Evolutionary conservation across 1,140 invertebrate genomes (phyloP), one percentile per base, ranked within the genome.

Genomic region (Anoplolepis gracilipes): DNA sequence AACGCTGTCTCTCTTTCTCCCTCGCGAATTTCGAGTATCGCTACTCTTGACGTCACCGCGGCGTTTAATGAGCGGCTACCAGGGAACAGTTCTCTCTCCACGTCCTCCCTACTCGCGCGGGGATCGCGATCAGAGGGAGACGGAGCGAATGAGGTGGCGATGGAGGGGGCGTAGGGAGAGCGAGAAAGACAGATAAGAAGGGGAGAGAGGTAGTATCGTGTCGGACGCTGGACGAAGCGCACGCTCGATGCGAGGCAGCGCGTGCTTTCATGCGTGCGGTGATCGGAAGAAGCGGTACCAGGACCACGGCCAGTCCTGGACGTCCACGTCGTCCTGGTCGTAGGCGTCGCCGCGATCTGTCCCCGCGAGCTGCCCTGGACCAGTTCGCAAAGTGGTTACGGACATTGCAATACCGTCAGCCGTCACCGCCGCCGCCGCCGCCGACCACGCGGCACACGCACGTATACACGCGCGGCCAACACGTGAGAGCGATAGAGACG

Each of bases 161-260:
- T 91, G 91, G 93, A 91, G 92, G 92, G 92, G 90, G 90, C 89
- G 92, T 93, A 89, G 91, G 87, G 92, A 91, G 92, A 92, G 91
- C 67, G 86, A 93, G 90, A 88, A 87, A 88, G 92, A 92, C 88
- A 92, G 91, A 93, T 87, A 92, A 85, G 92, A 93, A 90, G 93
- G 90, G 85, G 90, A 92, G 91, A 92, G 88, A 91, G 92, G 92
- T 94, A 94, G 93, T 94, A 93, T 93, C 93, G 94, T 93, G 93
- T 94, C 92, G 93, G 93, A 94, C 94, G 93, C 93, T 94, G 93
- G 93, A 93, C 92, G 93, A 94, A 90, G 92, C 93, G 93, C 93
- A 94, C 93, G 93, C 90, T 94, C 92, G 90, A 92, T 90, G 92
- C 92, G 91, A 93, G 92, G 85, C 89, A 92, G 85, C 91, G 92